A percentile compares a stretch with the other conserved stretches of the same genome.
phyloP scores from a whole-genome alignment of 2,888 invertebrate genomes.

The Lasioglossum lativentre region DNA sequence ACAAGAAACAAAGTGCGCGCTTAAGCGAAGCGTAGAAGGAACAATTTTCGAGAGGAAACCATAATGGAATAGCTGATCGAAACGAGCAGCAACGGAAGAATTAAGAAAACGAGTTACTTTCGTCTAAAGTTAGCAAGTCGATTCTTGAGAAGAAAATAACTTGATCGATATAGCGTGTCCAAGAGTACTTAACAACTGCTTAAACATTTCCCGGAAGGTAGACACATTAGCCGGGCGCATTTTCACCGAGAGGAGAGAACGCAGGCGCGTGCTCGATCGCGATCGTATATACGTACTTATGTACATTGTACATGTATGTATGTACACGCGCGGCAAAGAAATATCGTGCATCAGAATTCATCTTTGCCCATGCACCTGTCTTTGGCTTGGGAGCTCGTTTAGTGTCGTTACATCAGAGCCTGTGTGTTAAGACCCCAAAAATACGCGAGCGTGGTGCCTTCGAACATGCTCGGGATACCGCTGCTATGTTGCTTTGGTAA shows the following conservation, averaged over 20 bases:
- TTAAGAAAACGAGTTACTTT: conserved; percentile 1
- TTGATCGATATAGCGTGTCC: conserved; percentile 19
- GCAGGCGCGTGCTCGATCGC: conserved; percentile 57
- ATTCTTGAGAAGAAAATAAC: not conserved
- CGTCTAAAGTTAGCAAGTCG: not conserved
- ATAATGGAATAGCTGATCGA: not conserved
- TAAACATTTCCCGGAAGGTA: conserved; percentile 37
- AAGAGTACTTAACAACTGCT: conserved; percentile 13
- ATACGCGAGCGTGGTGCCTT: not conserved
- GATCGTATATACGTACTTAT: conserved; percentile 43
- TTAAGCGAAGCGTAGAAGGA: not conserved
- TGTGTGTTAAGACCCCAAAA: conserved; percentile 35
- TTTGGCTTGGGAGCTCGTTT: conserved; percentile 65
- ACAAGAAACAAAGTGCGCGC: not conserved
- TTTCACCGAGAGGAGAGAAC: conserved; percentile 32
- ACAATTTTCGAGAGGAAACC: not conserved
- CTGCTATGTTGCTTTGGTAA: not conserved
- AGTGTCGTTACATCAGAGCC: conserved; percentile 74
- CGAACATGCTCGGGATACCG: not conserved
- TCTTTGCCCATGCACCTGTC: conserved; percentile 75
- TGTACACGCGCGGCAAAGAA: conserved; percentile 66
- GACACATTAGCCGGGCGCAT: conserved; percentile 30
- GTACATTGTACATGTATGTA: no score
- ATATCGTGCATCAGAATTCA: conserved; percentile 72
- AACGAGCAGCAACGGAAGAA: not conserved